phyloP scores from a whole-genome alignment of 2,888 invertebrate genomes.

The Cremastobaeus sp. region DNA sequence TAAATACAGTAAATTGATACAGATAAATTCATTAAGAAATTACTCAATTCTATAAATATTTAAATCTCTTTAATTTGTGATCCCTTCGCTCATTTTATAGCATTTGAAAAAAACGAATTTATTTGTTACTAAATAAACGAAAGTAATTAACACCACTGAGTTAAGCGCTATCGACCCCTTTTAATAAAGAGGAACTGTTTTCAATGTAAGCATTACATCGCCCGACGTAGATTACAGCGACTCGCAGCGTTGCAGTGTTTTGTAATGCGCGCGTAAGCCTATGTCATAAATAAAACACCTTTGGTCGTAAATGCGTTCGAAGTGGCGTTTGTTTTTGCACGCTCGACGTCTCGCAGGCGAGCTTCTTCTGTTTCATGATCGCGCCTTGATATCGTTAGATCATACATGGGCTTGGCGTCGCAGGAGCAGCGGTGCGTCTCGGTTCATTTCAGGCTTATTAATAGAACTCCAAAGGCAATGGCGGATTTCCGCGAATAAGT shows the following conservation, averaged over 20 bases:
- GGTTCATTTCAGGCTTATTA: slow-evolving; percentile 72
- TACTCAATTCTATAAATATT: too few relatives aligned
- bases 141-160: too few relatives aligned
- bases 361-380: slow-evolving; percentile 40
- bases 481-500: slow-evolving; percentile 58
- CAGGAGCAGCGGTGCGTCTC: slow-evolving; percentile 65
- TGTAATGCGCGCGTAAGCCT: slow-evolving; percentile 6
- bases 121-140: too few relatives aligned
- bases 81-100: too few relatives aligned
- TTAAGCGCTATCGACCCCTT: too few relatives aligned
- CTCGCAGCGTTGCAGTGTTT: slow-evolving; percentile 10
- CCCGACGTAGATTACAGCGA: slow-evolving; percentile 22
- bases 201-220: too few relatives aligned
- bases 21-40: too few relatives aligned
- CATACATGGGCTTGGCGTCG: slow-evolving; percentile 72
- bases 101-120: too few relatives aligned
- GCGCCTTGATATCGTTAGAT: slow-evolving; percentile 67
- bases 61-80: too few relatives aligned
- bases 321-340: slow-evolving; percentile 21
- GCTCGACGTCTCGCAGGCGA: not conserved
- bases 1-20: too few relatives aligned
- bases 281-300: slow-evolving; percentile 34
- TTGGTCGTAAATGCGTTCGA: slow-evolving; percentile 26
- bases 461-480: slow-evolving; percentile 68
- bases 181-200: too few relatives aligned